Evolutionary conservation across 2,888 invertebrate species (phyloP).

Genomic region (Scaptomyza parva): DNA sequence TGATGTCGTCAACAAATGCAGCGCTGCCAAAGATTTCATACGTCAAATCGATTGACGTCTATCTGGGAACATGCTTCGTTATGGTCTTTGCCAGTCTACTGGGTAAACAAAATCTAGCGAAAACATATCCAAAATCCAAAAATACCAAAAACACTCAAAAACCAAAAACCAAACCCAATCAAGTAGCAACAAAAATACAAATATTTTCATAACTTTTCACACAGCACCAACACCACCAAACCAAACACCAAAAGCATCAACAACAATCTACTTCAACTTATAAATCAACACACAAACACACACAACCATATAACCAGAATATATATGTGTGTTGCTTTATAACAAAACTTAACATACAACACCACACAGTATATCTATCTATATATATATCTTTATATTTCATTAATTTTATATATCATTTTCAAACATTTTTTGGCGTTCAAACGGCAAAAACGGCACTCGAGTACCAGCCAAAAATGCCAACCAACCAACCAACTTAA

Average conservation of each 20-base stretch:
- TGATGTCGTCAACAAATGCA: constrained; percentile 98
- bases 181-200: constrained; percentile 37
- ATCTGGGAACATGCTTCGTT: constrained; percentile 98
- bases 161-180: constrained; percentile 12
- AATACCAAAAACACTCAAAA: constrained; percentile 31
- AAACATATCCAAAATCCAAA: constrained; percentile 43
- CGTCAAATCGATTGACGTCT: constrained; percentile 98
- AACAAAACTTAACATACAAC: constrained; percentile 6
- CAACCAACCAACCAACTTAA: too few species aligned
- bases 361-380: neutral
- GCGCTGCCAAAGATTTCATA: constrained; percentile 99
- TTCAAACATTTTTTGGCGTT: constrained; percentile 17
- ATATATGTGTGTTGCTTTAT: constrained; percentile 35
- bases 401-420: constrained; percentile 21
- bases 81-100: constrained; percentile 99
- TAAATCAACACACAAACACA: constrained; percentile 8
- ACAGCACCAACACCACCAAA: constrained; percentile 22
- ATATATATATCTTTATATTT: neutral
- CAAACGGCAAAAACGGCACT: constrained; percentile 24
- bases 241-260: constrained; percentile 15
- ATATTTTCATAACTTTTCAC: constrained; percentile 17
- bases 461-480: constrained; percentile 31
- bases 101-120: constrained; percentile 88
- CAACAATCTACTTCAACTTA: constrained; percentile 1
- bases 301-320: constrained; percentile 20